Evolutionary conservation across 2,888 invertebrate genomes (phyloP).

Genomic region (Nephrotoma flavescens): DNA sequence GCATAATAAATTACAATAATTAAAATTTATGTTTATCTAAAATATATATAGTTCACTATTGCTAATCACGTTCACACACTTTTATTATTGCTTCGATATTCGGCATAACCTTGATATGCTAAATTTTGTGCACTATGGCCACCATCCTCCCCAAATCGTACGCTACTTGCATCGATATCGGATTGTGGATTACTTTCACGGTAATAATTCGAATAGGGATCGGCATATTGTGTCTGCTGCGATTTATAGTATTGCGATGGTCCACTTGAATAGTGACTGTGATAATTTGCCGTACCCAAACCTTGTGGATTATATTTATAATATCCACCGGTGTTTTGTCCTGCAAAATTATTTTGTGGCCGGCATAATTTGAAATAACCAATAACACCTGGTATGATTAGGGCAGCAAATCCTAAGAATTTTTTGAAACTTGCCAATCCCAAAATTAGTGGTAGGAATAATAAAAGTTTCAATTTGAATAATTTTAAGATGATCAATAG

Average conservation of each 20-base stretch:
- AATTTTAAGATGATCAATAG: slow-evolving; percentile 66
- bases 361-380: slow-evolving; percentile 77
- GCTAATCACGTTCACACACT: not conserved
- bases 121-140: slow-evolving; percentile 41
- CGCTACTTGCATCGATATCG: slow-evolving; percentile 31
- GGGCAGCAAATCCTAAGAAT: slow-evolving; percentile 63
- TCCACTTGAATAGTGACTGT: slow-evolving; percentile 28
- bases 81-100: slow-evolving; percentile 41
- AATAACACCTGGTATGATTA: slow-evolving; percentile 64
- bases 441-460: slow-evolving; percentile 68
- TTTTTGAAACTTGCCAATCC: slow-evolving; percentile 77
- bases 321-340: slow-evolving; percentile 32
- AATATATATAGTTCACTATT: not conserved
- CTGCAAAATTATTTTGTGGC: slow-evolving; percentile 43
- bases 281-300: slow-evolving; percentile 51
- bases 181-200: slow-evolving; percentile 24
- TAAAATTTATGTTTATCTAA: not conserved
- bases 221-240: slow-evolving; percentile 21
- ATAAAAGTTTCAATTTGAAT: slow-evolving; percentile 66
- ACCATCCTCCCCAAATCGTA: slow-evolving; percentile 48
- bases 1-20: not conserved
- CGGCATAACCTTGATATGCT: slow-evolving; percentile 57
- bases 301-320: slow-evolving; percentile 57
- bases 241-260: slow-evolving; percentile 10
- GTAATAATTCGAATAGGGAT: slow-evolving; percentile 30